Percentiles rank a stretch among this genome's conserved stretches.
Conservation (phyloP, 2,888 invertebrate genomes). For the Toxonevra muliebris region DNA sequence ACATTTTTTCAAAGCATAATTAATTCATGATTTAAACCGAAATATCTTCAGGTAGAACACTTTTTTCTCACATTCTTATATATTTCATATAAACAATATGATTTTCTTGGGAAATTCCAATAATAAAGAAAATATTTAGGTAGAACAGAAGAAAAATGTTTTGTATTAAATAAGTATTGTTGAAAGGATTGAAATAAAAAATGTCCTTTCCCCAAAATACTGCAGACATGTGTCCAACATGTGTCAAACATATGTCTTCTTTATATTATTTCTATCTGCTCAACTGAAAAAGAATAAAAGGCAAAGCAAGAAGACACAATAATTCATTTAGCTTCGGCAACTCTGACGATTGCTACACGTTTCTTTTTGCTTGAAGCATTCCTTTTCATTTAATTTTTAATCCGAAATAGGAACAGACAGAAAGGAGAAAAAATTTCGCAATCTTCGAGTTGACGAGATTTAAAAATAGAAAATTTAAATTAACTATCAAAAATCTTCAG, state of each 20-base stretch:
- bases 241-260: no score
- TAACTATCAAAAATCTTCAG: neutral
- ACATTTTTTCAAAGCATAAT: no score
- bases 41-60: no score
- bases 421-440: slow-evolving; percentile 1
- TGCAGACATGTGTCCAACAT: no score
- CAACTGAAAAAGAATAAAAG: neutral
- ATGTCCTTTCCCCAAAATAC: no score
- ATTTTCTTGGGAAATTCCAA: slow-evolving; percentile 10
- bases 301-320: slow-evolving; percentile 1
- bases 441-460: slow-evolving; percentile 8
- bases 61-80: no score
- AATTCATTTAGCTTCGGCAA: neutral
- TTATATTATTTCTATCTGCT: no score
- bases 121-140: slow-evolving; percentile 2
- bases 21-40: no score
- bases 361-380: neutral
- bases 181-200: no score
- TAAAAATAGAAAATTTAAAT: neutral
- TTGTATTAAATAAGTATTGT: no score
- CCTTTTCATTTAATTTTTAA: slow-evolving; percentile 20
- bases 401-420: slow-evolving; percentile 9
- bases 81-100: slow-evolving; percentile 3
- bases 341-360: no score
- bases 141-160: slow-evolving; percentile 9